These are phyloP conservation scores for Chelidonichthys spinosus DNA, from an alignment of 2,797 vertebrate species.

Conservation along the genomic window DNA sequence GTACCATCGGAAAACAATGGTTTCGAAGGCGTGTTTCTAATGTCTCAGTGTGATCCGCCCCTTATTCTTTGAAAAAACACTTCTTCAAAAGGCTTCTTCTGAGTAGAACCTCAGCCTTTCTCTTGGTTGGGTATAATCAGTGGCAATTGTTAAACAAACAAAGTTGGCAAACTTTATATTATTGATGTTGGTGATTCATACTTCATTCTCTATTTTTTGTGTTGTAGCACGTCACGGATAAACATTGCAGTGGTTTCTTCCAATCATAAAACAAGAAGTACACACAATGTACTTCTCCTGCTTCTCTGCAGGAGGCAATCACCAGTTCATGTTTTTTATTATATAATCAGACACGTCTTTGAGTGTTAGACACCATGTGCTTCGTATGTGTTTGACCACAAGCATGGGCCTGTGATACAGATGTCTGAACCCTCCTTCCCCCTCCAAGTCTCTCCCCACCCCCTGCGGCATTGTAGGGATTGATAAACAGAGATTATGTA, in stretches of 20 bases:
- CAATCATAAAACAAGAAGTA: not conserved
- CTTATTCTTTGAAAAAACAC: too few species aligned
- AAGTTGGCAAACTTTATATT: too few species aligned
- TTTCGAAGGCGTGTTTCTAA: too few species aligned
- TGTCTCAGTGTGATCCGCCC: too few species aligned
- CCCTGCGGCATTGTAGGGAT: conserved; percentile 23
- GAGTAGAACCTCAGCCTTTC: too few species aligned
- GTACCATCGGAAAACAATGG: too few species aligned
- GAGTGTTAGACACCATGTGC: not conserved
- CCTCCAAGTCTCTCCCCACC: not conserved
- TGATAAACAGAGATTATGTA: conserved; percentile 44
- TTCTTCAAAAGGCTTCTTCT: too few species aligned
- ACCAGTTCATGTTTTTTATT: not conserved
- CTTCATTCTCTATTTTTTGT: too few species aligned
- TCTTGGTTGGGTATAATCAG: too few species aligned
- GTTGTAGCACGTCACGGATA: not conserved
- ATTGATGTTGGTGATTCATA: too few species aligned
- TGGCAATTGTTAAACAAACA: too few species aligned
- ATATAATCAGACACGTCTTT: not conserved
- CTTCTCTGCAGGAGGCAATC: not conserved
- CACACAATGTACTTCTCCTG: not conserved
- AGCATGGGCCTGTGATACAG: not conserved
- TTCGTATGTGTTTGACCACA: not conserved
- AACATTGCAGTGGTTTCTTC: not conserved
- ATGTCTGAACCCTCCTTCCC: not conserved